phyloP scores from a whole-genome alignment of 2,113 vertebrate species.

The Sarotherodon lohbergeri region DNA sequence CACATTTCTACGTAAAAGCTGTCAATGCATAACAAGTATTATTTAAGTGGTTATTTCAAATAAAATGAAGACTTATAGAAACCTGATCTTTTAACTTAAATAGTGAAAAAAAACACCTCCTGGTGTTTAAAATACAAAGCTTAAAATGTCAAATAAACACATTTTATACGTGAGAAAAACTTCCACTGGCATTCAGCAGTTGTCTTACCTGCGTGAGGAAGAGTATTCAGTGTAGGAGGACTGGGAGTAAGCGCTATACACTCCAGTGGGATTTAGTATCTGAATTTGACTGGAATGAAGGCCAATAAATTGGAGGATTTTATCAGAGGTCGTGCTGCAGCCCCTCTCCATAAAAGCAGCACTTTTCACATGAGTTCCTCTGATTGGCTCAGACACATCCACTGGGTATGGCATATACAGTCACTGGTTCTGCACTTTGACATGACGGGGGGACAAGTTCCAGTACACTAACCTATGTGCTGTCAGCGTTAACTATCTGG shows the following conservation, averaged over 20 bases:
- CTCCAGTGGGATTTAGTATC: neutral
- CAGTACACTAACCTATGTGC: neutral
- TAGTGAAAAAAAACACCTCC: neutral
- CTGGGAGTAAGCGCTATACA: neutral
- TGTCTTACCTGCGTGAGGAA: constrained; percentile 48
- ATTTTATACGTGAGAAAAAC: neutral
- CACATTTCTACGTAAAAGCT: neutral
- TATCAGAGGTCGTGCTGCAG: constrained; percentile 53
- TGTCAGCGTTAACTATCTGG: neutral
- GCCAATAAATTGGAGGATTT: constrained; percentile 28
- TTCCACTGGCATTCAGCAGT: neutral
- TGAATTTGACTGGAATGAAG: constrained; percentile 30
- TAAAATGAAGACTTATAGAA: neutral
- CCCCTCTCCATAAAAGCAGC: constrained; percentile 74
- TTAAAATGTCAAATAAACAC: neutral
- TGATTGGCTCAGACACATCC: constrained; percentile 62
- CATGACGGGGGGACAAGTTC: neutral
- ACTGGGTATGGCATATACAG: constrained; percentile 58
- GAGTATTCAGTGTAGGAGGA: neutral
- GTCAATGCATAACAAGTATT: neutral
- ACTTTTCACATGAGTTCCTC: constrained; percentile 63
- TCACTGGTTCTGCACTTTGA: neutral
- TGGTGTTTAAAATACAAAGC: neutral
- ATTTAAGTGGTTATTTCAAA: fast-evolving
- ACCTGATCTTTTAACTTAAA: neutral